Percentiles rank a stretch among this genome's conserved stretches.
Conservation (phyloP, 2,888 invertebrate species). For the Platycheirus rosarum region DNA sequence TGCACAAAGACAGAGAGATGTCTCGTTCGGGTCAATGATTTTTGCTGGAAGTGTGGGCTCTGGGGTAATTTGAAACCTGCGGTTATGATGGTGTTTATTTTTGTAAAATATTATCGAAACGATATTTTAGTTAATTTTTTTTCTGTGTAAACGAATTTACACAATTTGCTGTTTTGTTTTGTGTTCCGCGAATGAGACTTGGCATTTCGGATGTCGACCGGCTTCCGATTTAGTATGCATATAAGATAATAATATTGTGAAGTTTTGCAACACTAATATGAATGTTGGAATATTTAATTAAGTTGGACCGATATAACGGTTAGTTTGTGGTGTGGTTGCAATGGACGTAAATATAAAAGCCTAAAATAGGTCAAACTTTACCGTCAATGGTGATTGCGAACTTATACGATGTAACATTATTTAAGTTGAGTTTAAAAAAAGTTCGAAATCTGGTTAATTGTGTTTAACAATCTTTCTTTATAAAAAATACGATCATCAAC, state of each 20-base stretch:
- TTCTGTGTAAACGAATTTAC: constrained; percentile 9
- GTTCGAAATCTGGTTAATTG: no score
- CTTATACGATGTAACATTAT: background rate
- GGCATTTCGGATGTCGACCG: background rate
- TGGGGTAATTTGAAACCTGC: constrained; percentile 59
- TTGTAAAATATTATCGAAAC: constrained; percentile 33
- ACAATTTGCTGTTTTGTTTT: constrained; percentile 4
- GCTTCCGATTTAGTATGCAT: constrained; percentile 12
- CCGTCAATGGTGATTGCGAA: background rate
- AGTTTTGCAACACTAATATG: background rate
- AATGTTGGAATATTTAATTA: background rate
- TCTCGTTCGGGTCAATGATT: constrained; percentile 41
- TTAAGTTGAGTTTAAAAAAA: background rate
- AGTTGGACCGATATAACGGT: background rate
- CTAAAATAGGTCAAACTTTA: background rate
- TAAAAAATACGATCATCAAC: no score
- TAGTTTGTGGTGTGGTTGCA: background rate
- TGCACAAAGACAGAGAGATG: constrained; percentile 26
- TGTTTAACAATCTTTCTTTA: no score
- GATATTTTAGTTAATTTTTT: constrained; percentile 7
- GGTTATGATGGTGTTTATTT: constrained; percentile 43
- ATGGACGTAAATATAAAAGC: background rate
- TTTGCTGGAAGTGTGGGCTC: constrained; percentile 35
- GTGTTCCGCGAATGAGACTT: background rate
- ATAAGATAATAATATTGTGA: background rate